phyloP scores from a whole-genome alignment of 1,140 invertebrate species.

The Streblospio benedicti region DNA sequence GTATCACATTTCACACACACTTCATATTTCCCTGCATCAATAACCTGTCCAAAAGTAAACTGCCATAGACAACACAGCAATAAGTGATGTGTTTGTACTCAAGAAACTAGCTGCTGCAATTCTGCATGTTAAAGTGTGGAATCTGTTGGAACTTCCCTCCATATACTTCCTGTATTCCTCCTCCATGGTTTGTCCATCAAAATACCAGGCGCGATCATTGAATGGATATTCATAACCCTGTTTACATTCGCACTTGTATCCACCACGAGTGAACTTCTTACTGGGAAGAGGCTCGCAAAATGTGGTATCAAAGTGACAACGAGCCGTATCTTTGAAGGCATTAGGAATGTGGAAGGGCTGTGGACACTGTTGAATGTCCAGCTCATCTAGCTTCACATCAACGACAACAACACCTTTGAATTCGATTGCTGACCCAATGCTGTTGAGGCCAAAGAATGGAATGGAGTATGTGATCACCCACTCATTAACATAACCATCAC shows the following conservation, averaged over 20 bases:
- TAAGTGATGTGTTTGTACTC: too few species aligned
- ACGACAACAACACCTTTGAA: conserved; percentile 78
- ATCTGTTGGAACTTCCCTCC: conserved; percentile 31
- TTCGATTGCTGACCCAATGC: conserved; percentile 56
- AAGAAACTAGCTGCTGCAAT: too few species aligned
- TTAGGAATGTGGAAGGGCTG: conserved; percentile 75
- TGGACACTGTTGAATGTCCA: conserved; percentile 93
- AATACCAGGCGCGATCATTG: conserved; percentile 81
- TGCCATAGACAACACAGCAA: too few species aligned
- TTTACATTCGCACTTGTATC: conserved; percentile 97
- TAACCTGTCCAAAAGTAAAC: too few species aligned
- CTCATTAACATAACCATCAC: conserved; percentile 72
- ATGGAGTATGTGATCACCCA: conserved; percentile 92
- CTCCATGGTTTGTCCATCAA: conserved; percentile 90
- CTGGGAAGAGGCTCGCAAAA: conserved; percentile 93
- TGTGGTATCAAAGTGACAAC: conserved; percentile 82
- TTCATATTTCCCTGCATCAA: too few species aligned
- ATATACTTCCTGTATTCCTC: conserved; percentile 67
- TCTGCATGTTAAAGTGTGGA: too few species aligned
- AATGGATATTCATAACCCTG: conserved; percentile 97
- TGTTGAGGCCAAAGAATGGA: conserved; percentile 96
- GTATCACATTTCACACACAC: too few species aligned
- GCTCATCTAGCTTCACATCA: conserved; percentile 75
- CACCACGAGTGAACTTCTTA: conserved; percentile 65
- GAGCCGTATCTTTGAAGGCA: conserved; percentile 89